Conservation (phyloP, 1,140 invertebrate species). For the Acyrthosiphon pisum region DNA sequence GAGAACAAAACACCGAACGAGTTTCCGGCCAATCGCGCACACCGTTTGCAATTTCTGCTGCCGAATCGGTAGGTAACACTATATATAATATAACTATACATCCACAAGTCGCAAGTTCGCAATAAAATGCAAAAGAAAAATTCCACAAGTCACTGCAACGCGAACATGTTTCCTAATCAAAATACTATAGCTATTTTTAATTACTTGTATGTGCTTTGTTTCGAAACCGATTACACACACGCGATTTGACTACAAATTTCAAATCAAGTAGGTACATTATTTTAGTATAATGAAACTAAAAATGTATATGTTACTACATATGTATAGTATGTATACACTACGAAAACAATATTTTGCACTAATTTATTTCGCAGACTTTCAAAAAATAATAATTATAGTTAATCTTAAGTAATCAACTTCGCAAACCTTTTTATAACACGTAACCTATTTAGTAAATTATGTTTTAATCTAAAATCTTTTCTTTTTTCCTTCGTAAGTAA, state of each 20-base stretch:
- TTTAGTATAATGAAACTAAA: not conserved
- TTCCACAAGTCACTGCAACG: too few relatives aligned
- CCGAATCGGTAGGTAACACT: not conserved
- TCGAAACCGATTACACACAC: not conserved
- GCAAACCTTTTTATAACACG: not conserved
- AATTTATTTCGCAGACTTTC: not conserved
- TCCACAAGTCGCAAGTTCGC: not conserved
- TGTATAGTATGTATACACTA: too few relatives aligned
- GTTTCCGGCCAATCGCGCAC: not conserved
- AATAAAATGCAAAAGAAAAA: too few relatives aligned
- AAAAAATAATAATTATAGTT: not conserved
- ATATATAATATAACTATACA: too few relatives aligned
- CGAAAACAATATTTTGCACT: not conserved
- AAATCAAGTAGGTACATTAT: too few relatives aligned
- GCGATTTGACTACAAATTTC: not conserved
- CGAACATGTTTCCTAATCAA: too few relatives aligned
- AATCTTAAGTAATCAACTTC: not conserved
- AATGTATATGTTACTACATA: too few relatives aligned
- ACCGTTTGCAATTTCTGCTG: not conserved
- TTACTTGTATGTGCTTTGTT: too few relatives aligned
- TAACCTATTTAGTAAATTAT: slow-evolving; percentile 9
- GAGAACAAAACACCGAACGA: not conserved
- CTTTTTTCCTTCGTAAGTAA: not conserved
- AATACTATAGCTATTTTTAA: too few relatives aligned
- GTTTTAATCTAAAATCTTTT: not conserved